Conservation (phyloP, 2,888 invertebrate species). For the Gryllus longicercus region DNA sequence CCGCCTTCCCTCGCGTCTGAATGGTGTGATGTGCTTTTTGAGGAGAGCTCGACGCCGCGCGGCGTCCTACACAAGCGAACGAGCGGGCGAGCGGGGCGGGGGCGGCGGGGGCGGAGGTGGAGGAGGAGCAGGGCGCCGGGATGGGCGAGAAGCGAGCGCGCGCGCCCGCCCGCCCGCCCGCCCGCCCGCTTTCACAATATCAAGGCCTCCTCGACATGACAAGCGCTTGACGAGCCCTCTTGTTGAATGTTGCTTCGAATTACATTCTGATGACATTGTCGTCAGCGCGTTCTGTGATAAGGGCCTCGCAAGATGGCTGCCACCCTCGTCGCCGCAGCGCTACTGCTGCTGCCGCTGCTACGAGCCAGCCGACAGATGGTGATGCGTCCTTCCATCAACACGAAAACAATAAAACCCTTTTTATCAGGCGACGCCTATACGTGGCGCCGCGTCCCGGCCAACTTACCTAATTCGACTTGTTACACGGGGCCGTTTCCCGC, state of each 20-base stretch:
- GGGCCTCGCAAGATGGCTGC: slow-evolving; percentile 18
- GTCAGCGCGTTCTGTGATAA: slow-evolving; percentile 20
- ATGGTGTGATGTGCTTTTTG: slow-evolving; percentile 10
- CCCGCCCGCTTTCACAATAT: slow-evolving; percentile 19
- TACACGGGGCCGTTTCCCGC: neutral
- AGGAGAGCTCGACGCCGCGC: neutral
- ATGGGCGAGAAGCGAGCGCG: neutral
- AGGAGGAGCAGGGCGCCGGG: neutral
- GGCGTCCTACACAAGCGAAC: neutral
- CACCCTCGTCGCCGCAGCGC: neutral
- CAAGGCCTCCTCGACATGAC: slow-evolving; percentile 24
- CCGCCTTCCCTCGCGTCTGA: neutral
- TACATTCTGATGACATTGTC: slow-evolving; percentile 33
- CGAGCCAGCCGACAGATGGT: neutral
- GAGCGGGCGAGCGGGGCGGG: neutral
- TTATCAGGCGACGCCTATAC: neutral
- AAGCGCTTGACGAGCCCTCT: slow-evolving; percentile 31
- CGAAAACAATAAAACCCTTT: slow-evolving; percentile 7
- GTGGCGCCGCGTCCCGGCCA: neutral
- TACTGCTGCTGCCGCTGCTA: neutral
- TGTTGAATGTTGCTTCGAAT: slow-evolving; percentile 28
- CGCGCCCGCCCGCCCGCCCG: no score
- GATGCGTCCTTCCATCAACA: slow-evolving; percentile 1
- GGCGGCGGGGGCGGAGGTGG: neutral
- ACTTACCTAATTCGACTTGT: slow-evolving; percentile 10